phyloP scores from a whole-genome alignment of 2,113 vertebrate species.

The Labeo catla region DNA sequence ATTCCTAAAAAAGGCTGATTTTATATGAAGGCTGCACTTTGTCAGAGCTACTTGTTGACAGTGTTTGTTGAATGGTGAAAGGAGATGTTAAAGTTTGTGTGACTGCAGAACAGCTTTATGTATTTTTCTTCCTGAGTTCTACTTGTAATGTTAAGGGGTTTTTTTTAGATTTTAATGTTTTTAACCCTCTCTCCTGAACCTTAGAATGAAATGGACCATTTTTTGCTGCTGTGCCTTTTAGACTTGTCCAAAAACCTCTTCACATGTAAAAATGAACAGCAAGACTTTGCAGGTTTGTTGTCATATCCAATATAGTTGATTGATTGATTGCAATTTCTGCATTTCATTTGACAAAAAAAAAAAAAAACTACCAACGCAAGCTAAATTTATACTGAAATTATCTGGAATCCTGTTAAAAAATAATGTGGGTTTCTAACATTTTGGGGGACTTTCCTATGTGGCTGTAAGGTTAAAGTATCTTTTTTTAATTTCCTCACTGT shows the following conservation, averaged over 20 bases:
- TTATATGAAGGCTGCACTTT: not conserved
- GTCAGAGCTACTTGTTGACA: slow-evolving; percentile 18
- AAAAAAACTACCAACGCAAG: not conserved
- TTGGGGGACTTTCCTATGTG: not conserved
- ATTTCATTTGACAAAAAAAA: not conserved
- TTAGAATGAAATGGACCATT: not conserved
- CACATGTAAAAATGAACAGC: not conserved
- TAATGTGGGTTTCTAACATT: not conserved
- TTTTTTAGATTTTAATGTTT: not conserved
- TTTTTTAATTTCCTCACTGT: not conserved
- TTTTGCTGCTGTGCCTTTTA: not conserved
- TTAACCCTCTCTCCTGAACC: not conserved
- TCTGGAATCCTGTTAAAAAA: not conserved
- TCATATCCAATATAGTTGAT: not conserved
- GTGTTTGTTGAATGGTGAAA: slow-evolving; percentile 1
- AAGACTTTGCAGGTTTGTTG: not conserved
- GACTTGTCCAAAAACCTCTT: not conserved
- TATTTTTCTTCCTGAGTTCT: not conserved
- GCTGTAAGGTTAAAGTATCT: not conserved
- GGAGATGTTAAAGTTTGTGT: not conserved
- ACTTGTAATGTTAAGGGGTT: not conserved
- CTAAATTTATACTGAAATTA: not conserved
- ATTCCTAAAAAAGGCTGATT: slow-evolving; percentile 15
- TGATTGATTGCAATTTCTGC: not conserved
- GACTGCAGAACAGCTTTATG: not conserved